Base-by-base conservation (phyloP, 2,797 vertebrate species). In the Cygnus olor region DNA sequence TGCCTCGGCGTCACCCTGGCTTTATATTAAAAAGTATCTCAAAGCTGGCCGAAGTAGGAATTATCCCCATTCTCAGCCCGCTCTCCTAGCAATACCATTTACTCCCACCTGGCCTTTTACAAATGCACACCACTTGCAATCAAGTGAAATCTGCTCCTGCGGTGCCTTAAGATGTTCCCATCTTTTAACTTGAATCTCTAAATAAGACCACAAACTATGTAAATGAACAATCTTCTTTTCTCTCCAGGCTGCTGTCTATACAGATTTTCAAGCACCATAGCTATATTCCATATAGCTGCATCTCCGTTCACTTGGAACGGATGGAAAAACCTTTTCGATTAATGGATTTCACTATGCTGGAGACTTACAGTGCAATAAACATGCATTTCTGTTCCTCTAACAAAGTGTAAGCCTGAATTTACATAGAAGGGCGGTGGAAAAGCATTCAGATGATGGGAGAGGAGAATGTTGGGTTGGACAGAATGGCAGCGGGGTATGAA, bases 271-370 rank as follows among this genome's bases (percentile, higher is more conserved):
- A 56, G 84, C 79, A 70, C 92, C 80, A 49, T 2, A 58, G 61
- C 60, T 81, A 53, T 69, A 88, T 84, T 88, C 69, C 89, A 58
- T 88, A 38, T 16, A 95, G 72, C 70, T 80, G 68, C 66, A 63
- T 32, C 82, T 90, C 80, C 32, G 30, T 92, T 93, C 42, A 72
- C 89, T 96, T 80, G 92, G 93, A 94, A 85, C 85, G 16, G 51
- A 83, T 85, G 72, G 84, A 91, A 96, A 96, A 93, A 80, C 36
- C 88, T 95, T 93, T 92, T 82, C 64, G 10, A 77, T 69, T 87
- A 91, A 80, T n/a, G 32, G 60, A 28, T 84, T 89, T 88, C 90
- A 60, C 79, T 61, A 11, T 20, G 27, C n/a, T 65, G 85, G 73
- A 96, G 74, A 36, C 89, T 89, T 65, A 22, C 45, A 32, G 73